phyloP scores from a whole-genome alignment of 2,797 vertebrate species.

The Ataeniobius toweri region DNA sequence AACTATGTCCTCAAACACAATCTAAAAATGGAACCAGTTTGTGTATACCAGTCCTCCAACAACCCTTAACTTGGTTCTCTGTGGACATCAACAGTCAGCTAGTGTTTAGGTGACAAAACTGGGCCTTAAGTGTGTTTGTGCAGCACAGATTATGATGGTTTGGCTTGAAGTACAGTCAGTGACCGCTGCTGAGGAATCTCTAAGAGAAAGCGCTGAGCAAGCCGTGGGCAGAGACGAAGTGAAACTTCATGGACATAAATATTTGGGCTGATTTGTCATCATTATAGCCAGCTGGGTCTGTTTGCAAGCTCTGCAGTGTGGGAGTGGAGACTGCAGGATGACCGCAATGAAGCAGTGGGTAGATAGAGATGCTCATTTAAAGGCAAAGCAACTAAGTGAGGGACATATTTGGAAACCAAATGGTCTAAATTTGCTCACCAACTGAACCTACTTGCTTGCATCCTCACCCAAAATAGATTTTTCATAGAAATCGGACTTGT shows the following conservation, averaged over 20 bases:
- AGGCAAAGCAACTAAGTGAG: constrained; percentile 24
- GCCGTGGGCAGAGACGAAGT: constrained; percentile 64
- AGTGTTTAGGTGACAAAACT: constrained; percentile 72
- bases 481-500: background rate
- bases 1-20: constrained; percentile 32
- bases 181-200: constrained; percentile 44
- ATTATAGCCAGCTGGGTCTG: constrained; percentile 70
- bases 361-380: constrained; percentile 49
- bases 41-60: constrained; percentile 46
- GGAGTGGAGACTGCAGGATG: constrained; percentile 63
- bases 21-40: constrained; percentile 25
- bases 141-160: constrained; percentile 47
- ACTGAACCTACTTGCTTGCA: background rate
- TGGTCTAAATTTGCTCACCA: constrained; percentile 6
- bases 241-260: constrained; percentile 74
- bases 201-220: constrained; percentile 34
- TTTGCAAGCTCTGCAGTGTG: constrained; percentile 57
- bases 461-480: background rate
- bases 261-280: constrained; percentile 81
- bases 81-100: constrained; percentile 55
- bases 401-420: constrained; percentile 20
- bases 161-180: constrained; percentile 36
- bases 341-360: constrained; percentile 54
- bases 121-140: constrained; percentile 60
- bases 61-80: constrained; percentile 47